Evolutionary conservation across 2,797 vertebrate species (phyloP), one percentile per base, ranked within the genome.

Genomic region (Eidolon dupreanum): DNA sequence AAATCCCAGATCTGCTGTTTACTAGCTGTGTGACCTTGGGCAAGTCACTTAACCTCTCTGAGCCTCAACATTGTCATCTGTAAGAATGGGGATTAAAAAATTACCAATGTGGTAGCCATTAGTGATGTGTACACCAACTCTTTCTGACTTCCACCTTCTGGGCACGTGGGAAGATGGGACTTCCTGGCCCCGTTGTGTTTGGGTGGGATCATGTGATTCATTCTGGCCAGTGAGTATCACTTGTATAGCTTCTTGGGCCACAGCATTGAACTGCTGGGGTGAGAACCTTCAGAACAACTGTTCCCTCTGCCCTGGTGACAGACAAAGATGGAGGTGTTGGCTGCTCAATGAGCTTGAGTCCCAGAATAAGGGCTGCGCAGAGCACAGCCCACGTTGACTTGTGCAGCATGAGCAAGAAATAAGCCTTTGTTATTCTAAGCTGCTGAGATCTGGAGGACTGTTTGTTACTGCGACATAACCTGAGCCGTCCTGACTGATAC

Each of bases 41-140:
- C 28, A 88, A 51, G 68, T 92, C 43, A 20, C 36, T 43, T 74
- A 43, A 83, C 49, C 19, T 87, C 77, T 92, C 75, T 63, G 77
- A 83, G 36, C 89, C 53, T 68, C 28, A 28, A 6, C 36, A 33
- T 33, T n/a, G 22, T 90, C 73, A 36, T 36, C 22, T 59, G 17
- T 51, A 17, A 66, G 59, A 36, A 46, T 0, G 6, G 38, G 31
- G 36, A 41, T 63, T 46, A 49, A n/a, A 41, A 28, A 28, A 38
- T 82, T 31, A 19, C 2, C 31, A 38, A 0, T 9, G 28, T 66
- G 20, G 22, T 57, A 33, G 86, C 74, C 8, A 2, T 20, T 8
- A 20, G 31, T n/a, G 1, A 15, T 6, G n/a, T n/a, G n/a, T 19
- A 11, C 22, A 38, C 43, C 55, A 16, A 0, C 8, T n/a, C 4